Evolutionary conservation across 1,140 invertebrate genomes (phyloP).

Genomic region (Ectropis grisescens): DNA sequence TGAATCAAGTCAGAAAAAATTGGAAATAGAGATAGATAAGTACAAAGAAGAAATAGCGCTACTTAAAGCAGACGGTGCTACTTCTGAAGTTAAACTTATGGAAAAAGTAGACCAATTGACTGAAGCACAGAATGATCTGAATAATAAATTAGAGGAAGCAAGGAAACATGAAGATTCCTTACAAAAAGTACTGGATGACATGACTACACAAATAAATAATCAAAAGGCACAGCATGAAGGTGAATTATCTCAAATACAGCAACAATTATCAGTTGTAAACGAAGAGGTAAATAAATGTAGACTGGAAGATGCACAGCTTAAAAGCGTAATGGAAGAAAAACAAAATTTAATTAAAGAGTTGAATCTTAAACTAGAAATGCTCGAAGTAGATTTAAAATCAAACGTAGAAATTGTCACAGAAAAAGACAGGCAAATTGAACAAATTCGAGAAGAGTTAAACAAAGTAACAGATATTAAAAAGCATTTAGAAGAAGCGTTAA

Average conservation of each 20-base stretch:
- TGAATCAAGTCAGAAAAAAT: constrained; percentile 38
- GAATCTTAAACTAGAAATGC: constrained; percentile 55
- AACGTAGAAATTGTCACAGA: constrained; percentile 58
- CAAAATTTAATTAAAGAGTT: constrained; percentile 57
- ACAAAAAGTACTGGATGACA: constrained; percentile 57
- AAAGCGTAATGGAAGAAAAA: constrained; percentile 48
- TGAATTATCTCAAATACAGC: constrained; percentile 39
- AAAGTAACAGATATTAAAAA: constrained; percentile 61
- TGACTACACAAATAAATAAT: constrained; percentile 41
- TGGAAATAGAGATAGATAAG: constrained; percentile 52
- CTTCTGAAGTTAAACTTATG: constrained; percentile 61
- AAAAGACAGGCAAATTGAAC: constrained; percentile 66
- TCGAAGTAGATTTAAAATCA: constrained; percentile 62
- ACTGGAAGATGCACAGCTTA: constrained; percentile 30
- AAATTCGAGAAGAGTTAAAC: constrained; percentile 66
- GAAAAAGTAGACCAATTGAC: constrained; percentile 64
- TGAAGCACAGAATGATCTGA: constrained; percentile 63
- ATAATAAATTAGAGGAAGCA: constrained; percentile 64
- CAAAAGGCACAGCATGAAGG: constrained; percentile 49
- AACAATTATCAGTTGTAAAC: constrained; percentile 24
- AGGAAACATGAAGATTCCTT: constrained; percentile 59
- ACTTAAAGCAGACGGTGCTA: constrained; percentile 53
- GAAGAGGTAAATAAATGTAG: constrained; percentile 38
- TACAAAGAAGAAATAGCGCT: constrained; percentile 54
- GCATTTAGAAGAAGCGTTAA: constrained; percentile 56